These are phyloP conservation scores for Pogonophryne albipinna DNA, from an alignment of 2,797 vertebrate species.

Conservation along the genomic window DNA sequence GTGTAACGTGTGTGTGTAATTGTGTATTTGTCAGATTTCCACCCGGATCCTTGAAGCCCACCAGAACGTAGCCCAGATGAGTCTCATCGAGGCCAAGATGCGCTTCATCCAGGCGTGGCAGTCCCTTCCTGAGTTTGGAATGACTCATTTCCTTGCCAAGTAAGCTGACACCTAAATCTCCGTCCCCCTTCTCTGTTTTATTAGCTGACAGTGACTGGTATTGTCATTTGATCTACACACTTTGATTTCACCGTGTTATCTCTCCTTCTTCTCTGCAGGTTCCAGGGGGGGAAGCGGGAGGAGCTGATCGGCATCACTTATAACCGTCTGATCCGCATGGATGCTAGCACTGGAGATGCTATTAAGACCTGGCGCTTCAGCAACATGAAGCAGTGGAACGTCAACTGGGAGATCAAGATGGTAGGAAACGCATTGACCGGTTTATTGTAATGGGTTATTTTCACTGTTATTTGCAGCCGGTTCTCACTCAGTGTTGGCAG, in stretches of 20 bases:
- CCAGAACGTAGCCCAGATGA: conserved; percentile 99
- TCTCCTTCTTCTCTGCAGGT: conserved; percentile 79
- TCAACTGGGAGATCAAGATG: conserved; percentile 99
- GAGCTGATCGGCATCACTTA: conserved; percentile 98
- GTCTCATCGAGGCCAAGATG: conserved; percentile 99
- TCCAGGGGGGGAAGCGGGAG: conserved; percentile 96
- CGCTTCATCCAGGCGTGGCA: conserved; percentile 99
- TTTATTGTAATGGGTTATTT: neutral
- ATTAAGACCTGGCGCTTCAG: conserved; percentile 99
- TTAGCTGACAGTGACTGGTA: conserved; percentile 1
- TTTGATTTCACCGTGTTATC: neutral
- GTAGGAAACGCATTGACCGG: conserved; percentile 70
- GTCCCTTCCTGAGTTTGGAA: conserved; percentile 96
- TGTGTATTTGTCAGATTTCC: conserved; percentile 88
- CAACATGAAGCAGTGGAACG: conserved; percentile 99
- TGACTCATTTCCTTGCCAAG: conserved; percentile 98
- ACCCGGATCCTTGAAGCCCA: conserved; percentile 97
- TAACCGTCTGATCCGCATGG: conserved; percentile 97
- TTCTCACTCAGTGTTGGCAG: neutral
- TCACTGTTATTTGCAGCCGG: neutral
- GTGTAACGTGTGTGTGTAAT: neutral
- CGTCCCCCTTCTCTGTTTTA: neutral
- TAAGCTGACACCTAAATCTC: conserved; percentile 62
- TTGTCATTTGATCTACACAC: neutral
- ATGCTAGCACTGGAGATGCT: conserved; percentile 93